Percentiles rank a stretch among this genome's conserved stretches.
phyloP scores from a whole-genome alignment of 2,113 vertebrate genomes.

The Globicephala melas region DNA sequence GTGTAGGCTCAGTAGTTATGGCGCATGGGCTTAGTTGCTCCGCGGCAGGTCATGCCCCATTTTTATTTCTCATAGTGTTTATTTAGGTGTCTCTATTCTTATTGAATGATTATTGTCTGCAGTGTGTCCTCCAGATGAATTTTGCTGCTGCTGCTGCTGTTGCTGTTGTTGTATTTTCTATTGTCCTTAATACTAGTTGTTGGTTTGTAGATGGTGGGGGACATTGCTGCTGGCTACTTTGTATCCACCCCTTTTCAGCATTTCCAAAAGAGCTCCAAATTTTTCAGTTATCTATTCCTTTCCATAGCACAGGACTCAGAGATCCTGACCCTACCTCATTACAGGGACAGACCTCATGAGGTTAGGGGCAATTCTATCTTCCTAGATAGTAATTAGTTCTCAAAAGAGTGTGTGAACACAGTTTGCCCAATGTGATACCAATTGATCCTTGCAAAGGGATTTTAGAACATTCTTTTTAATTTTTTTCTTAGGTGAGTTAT shows the following conservation, averaged over 20 bases:
- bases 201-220: no score
- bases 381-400: background rate
- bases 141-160: background rate
- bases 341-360: background rate
- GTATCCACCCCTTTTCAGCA: background rate
- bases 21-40: no score
- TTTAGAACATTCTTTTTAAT: background rate
- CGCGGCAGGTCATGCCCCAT: rapidly evolving
- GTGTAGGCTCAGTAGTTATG: no score
- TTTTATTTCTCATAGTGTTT: background rate
- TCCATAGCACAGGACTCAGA: background rate
- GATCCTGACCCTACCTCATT: no score
- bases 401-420: background rate
- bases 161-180: background rate
- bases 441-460: background rate
- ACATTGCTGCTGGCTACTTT: background rate
- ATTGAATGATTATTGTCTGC: background rate
- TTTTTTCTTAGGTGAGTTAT: background rate
- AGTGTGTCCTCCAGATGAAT: background rate
- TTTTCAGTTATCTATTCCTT: background rate
- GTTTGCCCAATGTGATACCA: background rate
- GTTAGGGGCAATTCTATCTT: background rate
- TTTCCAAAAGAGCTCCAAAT: background rate
- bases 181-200: background rate
- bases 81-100: background rate